Base-by-base conservation (phyloP, 2,113 vertebrate genomes). In the Ammodytes dubius region DNA sequence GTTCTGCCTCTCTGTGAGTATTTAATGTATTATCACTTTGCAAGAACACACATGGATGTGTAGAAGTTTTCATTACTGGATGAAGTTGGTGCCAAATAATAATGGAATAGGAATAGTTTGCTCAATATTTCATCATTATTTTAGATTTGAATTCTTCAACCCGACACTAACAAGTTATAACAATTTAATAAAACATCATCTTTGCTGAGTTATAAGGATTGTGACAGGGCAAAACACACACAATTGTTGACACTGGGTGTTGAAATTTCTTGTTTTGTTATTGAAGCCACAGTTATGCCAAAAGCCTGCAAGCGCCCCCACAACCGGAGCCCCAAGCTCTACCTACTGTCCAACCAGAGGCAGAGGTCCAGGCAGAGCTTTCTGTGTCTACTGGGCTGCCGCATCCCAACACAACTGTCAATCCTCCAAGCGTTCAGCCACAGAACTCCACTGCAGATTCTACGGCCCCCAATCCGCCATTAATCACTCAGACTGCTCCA, bases 1-100 rank as follows among this genome's bases (percentile, higher is more conserved):
- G 43, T 67, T 88, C 54, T 0, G 19, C 4, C 12, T 89, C 84
- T 63, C 37, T 52, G 95, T 96, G 72, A 93, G 95, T 93, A 72
- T 27, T 63, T 47, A 7, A 71, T 52, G 50, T 37, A 37, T 13
- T 10, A 43, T 63, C 57, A 56, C 7, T 52, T 19, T 37, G 17
- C 11, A 81, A 17, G 4, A 70, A 46, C 1, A 40, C 14, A 9
- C 45, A 37, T 66, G 17, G 54, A 13, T 17, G 27, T 40, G 17
- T 56, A 35, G 54, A 15, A 1, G 13, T 13, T 54, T 42, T 54
- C 14, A 45, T 73, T 43, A n/a, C 8, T 54, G 14, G 3, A 39
- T 3, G 45, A 50, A 35, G 4, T 73, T 27, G 7, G 37, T 37
- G 37, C 10, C 14, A 39, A 59, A 1, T 27, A 27, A 9, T 60